phyloP scores from a whole-genome alignment of 2,113 vertebrate genomes.

The Saguinus midas region DNA sequence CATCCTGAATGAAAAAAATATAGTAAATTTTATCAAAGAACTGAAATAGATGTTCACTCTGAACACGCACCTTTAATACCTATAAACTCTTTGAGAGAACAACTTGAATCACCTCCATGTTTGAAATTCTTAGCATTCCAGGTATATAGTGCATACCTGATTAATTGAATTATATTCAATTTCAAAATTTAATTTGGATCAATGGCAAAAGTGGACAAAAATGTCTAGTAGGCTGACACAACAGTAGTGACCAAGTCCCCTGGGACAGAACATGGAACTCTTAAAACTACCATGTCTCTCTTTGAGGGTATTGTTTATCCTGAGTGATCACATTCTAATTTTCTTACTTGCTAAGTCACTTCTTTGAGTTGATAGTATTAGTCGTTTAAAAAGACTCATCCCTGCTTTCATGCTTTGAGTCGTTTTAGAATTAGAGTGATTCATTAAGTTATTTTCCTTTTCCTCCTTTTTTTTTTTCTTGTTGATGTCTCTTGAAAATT shows the following conservation, averaged over 20 bases:
- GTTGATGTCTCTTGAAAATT: slow-evolving; percentile 44
- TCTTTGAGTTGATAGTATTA: slow-evolving; percentile 35
- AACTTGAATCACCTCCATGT: not conserved
- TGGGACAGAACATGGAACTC: not conserved
- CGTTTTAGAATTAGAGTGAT: slow-evolving; percentile 56
- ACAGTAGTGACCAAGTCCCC: not conserved
- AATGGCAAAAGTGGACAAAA: not conserved
- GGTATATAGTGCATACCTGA: not conserved
- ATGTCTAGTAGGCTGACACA: not conserved
- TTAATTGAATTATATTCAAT: not conserved
- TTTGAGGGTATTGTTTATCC: not conserved
- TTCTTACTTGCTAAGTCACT: slow-evolving; percentile 44
- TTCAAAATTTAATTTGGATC: not conserved
- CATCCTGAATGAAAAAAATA: not conserved
- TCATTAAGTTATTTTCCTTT: slow-evolving; percentile 43
- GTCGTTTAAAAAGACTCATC: slow-evolving; percentile 16
- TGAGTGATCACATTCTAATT: not conserved
- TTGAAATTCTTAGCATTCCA: not conserved
- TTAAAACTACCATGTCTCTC: not conserved
- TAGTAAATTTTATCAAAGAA: not conserved
- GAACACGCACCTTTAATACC: not conserved
- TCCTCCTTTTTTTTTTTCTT: not conserved
- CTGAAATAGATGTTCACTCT: not conserved
- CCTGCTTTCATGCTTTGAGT: slow-evolving; percentile 39
- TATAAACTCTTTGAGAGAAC: not conserved